These are phyloP conservation scores for Notiomystis cincta DNA, from an alignment of 2,113 vertebrate species.

Conservation along the genomic window DNA sequence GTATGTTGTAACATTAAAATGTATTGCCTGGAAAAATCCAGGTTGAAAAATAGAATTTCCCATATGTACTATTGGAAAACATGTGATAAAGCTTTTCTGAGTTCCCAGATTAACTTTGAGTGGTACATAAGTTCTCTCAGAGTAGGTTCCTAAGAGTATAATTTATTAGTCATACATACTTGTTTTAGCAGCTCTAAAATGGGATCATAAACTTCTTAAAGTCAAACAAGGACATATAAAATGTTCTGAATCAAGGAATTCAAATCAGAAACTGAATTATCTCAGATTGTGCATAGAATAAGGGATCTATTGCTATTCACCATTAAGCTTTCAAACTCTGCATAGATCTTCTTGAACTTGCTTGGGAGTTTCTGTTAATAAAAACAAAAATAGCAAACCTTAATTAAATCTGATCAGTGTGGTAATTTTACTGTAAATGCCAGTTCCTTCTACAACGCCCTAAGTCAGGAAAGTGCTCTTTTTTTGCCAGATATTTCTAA, in stretches of 20 bases:
- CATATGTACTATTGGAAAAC: slow-evolving; percentile 23
- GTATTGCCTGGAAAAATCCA: slow-evolving; percentile 56
- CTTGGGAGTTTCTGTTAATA: slow-evolving; percentile 95
- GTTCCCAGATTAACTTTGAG: slow-evolving; percentile 74
- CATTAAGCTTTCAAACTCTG: slow-evolving; percentile 98
- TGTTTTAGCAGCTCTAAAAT: slow-evolving; percentile 82
- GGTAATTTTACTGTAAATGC: slow-evolving; percentile 28
- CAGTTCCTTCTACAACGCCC: slow-evolving; percentile 27
- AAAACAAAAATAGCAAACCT: slow-evolving; percentile 65
- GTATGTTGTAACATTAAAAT: neutral
- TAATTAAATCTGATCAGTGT: slow-evolving; percentile 52
- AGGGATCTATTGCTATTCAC: slow-evolving; percentile 77
- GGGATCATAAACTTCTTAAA: slow-evolving; percentile 81
- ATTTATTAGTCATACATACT: slow-evolving; percentile 81
- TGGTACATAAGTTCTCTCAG: slow-evolving; percentile 72
- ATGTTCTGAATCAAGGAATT: slow-evolving; percentile 72
- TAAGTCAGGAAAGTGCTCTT: slow-evolving; percentile 51
- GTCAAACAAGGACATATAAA: slow-evolving; percentile 82
- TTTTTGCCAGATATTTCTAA: slow-evolving; percentile 65
- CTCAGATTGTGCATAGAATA: slow-evolving; percentile 62
- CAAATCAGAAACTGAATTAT: slow-evolving; percentile 72
- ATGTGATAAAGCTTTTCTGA: slow-evolving; percentile 69
- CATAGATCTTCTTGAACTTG: slow-evolving; percentile 98
- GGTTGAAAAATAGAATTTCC: slow-evolving; percentile 35
- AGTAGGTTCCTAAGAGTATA: slow-evolving; percentile 71